Base-by-base conservation (phyloP, 2,888 invertebrate genomes). In the Vanessa cardui region DNA sequence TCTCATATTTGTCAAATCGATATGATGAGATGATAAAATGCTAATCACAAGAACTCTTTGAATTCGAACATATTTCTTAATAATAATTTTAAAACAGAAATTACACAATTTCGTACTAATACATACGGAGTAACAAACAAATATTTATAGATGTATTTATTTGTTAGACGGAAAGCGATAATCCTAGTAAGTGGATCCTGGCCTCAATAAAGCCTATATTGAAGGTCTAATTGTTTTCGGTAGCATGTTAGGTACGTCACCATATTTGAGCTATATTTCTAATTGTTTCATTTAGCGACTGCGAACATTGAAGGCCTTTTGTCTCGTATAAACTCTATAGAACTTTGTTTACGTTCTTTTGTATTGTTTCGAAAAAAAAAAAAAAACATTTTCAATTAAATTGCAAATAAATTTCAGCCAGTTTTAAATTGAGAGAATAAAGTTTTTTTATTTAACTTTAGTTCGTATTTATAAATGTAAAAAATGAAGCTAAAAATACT, bases 171-270 rank as follows among this genome's bases (percentile, higher is more conserved):
- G 65, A 69, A 78, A 64, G 77, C 78, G 84, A 77, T 89, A 89
- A 88, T 79, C 75, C 78, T 69, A 74, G 80, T 87, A 88, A 88
- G 81, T 82, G 79, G 72, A 77, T 78, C 73, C 76, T 77, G 82
- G 79, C 84, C 85, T 79, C 79, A 77, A 78, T 81, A 82, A 79
- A 85, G 82, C 6, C 52, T 84, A 82, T 79, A 74, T 76, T 68
- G 78, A 72, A 76, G 81, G 72, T 79, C 89, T 90, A 91, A 90
- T 90, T 89, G 87, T 83, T 85, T 87, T 86, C 80, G 81, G 83
- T 79, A 83, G 80, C 87, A 85, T 84, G 86, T 39, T 86, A 80
- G 86, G 81, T 80, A 78, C 77, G 82, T 63, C 60, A 63, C 65
- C 61, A 60, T 39, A 63, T 85, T 86, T 78, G 85, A 85, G 81